Base-by-base conservation (phyloP, 2,797 vertebrate species). In the Falco concolor region DNA sequence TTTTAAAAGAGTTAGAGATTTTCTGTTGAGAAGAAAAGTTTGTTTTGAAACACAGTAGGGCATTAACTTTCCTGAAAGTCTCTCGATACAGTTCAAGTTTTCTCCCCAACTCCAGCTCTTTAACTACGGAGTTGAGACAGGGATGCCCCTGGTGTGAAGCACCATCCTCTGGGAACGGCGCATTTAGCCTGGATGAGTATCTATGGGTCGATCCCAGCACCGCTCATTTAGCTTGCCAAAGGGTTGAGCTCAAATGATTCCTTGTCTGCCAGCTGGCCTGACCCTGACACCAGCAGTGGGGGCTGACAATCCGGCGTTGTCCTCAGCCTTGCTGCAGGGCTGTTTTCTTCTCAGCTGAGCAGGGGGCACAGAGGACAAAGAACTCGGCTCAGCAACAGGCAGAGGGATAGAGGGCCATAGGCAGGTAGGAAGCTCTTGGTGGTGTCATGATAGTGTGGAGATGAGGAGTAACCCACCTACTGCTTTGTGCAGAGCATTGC, bases 1-100 rank as follows among this genome's bases (percentile, higher is more conserved):
- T 93, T 96, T 97, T 89, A 84, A 93, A 95, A 92, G 73, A 95
- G 81, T 56, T 78, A 84, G 82, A 94, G 53, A 63, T 85, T 94
- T 92, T 92, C 47, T 86, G 80, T 69, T 20, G 34, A 88, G 68
- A 60, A 76, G 88, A 87, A 53, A 82, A 63, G 5, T 73, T 53
- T 63, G 87, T 89, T 76, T 40, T 63, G 1, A 24, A 86, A 44
- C 18, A 44, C 34, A 82, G 61, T 25, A 76, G 21, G 52, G 22
- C 32, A 81, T 72, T 92, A 81, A 67, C 54, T 92, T 90, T 49
- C 47, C 42, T 84, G 38, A 22, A 84, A 96, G 30, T 56, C 67
- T 61, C 14, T 90, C 70, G 18, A 4, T 20, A 53, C 12, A 25
- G 30, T 40, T 82, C 50, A 68, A 23, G 19, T 65, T 42, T 83